These are phyloP conservation scores for Beroe ovata DNA, from an alignment of 37 sponge, comb jelly and placozoan genomes.

Conservation along the genomic window DNA sequence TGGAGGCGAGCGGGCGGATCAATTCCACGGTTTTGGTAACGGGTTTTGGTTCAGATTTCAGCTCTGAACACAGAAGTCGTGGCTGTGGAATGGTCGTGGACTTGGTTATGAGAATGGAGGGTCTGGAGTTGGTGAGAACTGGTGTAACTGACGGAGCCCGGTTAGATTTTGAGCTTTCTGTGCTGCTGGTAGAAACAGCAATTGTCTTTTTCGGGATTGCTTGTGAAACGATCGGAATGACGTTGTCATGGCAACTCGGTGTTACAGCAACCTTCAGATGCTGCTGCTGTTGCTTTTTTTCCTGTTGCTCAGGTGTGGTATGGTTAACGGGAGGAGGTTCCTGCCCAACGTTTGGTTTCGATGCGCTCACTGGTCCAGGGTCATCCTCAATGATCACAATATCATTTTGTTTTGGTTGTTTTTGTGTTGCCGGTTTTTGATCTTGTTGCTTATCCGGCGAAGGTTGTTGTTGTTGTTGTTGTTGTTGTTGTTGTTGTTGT, in stretches of 20 bases:
- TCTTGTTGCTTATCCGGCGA: background rate
- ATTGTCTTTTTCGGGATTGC: background rate
- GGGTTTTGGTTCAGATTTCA: background rate
- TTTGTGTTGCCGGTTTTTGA: background rate
- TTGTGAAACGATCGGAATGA: background rate
- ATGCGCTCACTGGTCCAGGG: no score
- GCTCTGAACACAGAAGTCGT: background rate
- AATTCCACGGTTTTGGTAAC: background rate
- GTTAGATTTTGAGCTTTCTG: background rate
- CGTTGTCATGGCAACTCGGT: background rate
- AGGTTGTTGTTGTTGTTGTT: background rate
- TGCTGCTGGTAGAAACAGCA: background rate
- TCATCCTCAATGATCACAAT: no score
- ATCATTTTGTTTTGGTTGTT: background rate
- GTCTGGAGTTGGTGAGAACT: background rate
- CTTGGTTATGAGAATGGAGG: conserved; percentile 21
- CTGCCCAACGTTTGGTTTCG: no score
- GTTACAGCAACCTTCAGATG: background rate
- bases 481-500: background rate
- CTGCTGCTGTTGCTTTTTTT: background rate
- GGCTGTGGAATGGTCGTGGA: background rate
- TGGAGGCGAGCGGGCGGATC: background rate
- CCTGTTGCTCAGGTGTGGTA: no score
- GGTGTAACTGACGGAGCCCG: background rate
- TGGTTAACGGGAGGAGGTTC: no score